Conservation (phyloP, 2,797 vertebrate genomes). For the Pseudochromis fuscus region DNA sequence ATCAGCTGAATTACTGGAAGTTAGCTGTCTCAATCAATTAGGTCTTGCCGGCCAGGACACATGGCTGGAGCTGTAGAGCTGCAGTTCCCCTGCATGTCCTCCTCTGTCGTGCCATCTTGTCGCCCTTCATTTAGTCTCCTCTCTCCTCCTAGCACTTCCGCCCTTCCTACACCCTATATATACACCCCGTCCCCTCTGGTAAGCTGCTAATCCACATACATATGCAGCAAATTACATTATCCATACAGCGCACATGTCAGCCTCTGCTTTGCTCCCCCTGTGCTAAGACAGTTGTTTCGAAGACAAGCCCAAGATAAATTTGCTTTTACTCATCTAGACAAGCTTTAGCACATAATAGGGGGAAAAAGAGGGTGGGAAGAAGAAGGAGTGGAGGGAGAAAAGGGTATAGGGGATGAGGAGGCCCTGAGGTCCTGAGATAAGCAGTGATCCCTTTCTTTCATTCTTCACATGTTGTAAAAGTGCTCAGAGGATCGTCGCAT, state of each 20-base stretch:
- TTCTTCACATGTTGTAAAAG: conserved; percentile 45
- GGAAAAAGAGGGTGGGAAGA: conserved; percentile 6
- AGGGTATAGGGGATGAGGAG: conserved; percentile 8
- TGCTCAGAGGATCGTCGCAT: conserved; percentile 49
- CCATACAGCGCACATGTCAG: conserved; percentile 19
- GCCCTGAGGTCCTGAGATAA: conserved; percentile 73
- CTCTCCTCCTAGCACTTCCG: conserved; percentile 17
- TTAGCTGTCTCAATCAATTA: conserved; percentile 84
- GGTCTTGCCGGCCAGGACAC: conserved; percentile 50
- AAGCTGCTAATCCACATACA: conserved; percentile 46
- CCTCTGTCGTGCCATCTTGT: conserved; percentile 52
- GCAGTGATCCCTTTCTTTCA: conserved; percentile 40
- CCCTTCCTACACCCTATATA: conserved; percentile 12
- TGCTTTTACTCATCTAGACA: conserved; percentile 25
- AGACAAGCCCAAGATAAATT: conserved; percentile 27
- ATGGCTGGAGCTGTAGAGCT: conserved; percentile 40
- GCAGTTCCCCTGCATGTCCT: conserved; percentile 35
- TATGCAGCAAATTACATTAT: conserved; percentile 55
- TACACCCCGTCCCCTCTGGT: conserved; percentile 7
- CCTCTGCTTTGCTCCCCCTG: background rate
- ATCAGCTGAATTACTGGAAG: conserved; percentile 84
- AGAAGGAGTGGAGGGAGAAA: conserved; percentile 7
- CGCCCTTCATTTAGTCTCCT: conserved; percentile 52
- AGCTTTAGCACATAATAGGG: background rate
- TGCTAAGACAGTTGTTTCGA: conserved; percentile 5